Base-by-base conservation (phyloP, 2,888 invertebrate genomes). In the Phyto melanocephala region DNA sequence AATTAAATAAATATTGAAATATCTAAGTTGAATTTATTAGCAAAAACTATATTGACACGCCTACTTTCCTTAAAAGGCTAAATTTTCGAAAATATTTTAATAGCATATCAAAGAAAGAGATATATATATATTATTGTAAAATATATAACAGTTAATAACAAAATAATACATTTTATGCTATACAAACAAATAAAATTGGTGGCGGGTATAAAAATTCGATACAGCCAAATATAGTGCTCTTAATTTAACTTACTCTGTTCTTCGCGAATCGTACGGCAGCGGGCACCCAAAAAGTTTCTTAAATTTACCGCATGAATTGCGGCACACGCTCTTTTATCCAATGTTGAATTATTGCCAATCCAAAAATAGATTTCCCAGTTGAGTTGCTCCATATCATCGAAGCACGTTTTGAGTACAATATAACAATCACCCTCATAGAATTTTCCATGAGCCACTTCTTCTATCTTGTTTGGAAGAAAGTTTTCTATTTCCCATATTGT, bases 381-480 rank as follows among this genome's bases (percentile, higher is more conserved):
- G 6, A 99, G 92, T 75, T 96, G 95, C 11, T 96, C 95, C 87
- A 95, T 93, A 67, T 97, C 96, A 88, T 98, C 98, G 45, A 95
- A 91, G 45, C 92, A 93, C 0, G 99, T 99, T 91, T 98, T 97
- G 76, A 99, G 92, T 56, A 99, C 94, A 86, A 99, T 99, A 91
- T 99, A 99, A 91, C 99, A 99, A 91, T 99, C 99, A 5, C 97
- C 99, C 92, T 99, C 98, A 90, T 99, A 99, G 92, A 99, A 99
- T 91, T 99, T 99, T 2, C 99, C 99, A 90, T 98, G 96, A 0
- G 97, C 95, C 6, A 95, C 97, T 93, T 97, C 97, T 70, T 97
- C 97, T 52, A 99, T 95, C 87, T 96, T 95, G 89, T 98, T 98
- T 0, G 99, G 99, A 84, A 99, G 92, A 91, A 99, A 99, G 92